A percentile compares a stretch with the other conserved stretches of the same genome.
Conservation (phyloP, 2,888 invertebrate genomes). For the Eubasilissa splendida region DNA sequence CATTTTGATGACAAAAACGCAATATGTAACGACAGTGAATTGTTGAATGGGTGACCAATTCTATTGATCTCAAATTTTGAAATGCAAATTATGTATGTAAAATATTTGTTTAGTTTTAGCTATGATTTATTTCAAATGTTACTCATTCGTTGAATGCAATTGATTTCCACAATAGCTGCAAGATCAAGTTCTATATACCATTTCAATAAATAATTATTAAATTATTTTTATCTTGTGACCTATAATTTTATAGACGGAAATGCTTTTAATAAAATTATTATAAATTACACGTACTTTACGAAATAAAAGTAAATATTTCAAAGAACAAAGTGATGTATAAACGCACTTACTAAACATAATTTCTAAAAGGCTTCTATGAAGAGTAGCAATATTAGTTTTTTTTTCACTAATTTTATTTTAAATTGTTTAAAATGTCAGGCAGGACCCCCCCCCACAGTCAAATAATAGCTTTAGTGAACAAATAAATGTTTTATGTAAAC, state of each 20-base stretch:
- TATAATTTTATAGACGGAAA: too few relatives aligned
- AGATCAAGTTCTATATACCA: conserved; percentile 16
- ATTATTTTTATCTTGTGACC: conserved; percentile 20
- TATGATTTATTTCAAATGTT: conserved; percentile 25
- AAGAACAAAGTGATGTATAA: too few relatives aligned
- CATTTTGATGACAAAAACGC: too few relatives aligned
- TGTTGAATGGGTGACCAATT: conserved; percentile 22
- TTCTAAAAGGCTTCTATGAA: background rate
- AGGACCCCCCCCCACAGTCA: conserved; percentile 32
- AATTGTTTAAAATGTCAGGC: conserved; percentile 37
- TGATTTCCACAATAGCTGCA: conserved; percentile 12
- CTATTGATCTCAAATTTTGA: conserved; percentile 35
- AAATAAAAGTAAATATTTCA: too few relatives aligned
- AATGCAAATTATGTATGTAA: conserved; percentile 35
- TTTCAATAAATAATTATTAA: conserved; percentile 10
- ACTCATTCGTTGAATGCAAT: conserved; percentile 33
- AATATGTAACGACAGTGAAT: too few relatives aligned
- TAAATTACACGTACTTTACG: too few relatives aligned
- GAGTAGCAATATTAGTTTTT: conserved; percentile 26
- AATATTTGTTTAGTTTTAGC: conserved; percentile 27
- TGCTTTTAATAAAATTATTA: too few relatives aligned
- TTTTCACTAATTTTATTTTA: conserved; percentile 1
- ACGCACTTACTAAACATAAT: too few relatives aligned
- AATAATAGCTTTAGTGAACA: conserved; percentile 46
- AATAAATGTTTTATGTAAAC: conserved; percentile 49